Conservation (phyloP, 37 sponge, comb jelly and placozoan species). For the Lycopodina hypogea region DNA sequence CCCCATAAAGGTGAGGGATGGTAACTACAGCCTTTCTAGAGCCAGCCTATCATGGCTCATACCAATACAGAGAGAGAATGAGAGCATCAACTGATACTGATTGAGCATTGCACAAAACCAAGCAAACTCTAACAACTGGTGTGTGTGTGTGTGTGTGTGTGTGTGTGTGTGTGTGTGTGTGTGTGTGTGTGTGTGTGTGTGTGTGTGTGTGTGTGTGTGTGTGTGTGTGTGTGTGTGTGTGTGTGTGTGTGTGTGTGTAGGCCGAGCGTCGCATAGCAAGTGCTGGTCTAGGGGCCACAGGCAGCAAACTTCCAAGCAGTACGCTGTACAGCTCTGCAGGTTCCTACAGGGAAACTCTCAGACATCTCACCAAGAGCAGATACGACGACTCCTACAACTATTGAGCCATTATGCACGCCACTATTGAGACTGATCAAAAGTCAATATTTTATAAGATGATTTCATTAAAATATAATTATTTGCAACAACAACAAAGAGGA, state of each 20-base stretch:
- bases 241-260: too few relatives aligned
- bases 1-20: constrained; percentile 59
- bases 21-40: neutral
- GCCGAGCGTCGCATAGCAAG: constrained; percentile 47
- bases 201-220: too few relatives aligned
- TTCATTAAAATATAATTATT: neutral
- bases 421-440: neutral
- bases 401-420: neutral
- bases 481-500: too few relatives aligned
- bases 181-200: too few relatives aligned
- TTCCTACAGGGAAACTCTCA: constrained; percentile 69
- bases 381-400: constrained; percentile 43
- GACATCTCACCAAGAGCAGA: constrained; percentile 56
- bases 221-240: too few relatives aligned
- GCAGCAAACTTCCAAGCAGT: constrained; percentile 22
- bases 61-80: too few relatives aligned
- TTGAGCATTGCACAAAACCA: too few relatives aligned
- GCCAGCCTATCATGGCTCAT: neutral
- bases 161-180: too few relatives aligned
- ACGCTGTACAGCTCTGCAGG: constrained; percentile 50
- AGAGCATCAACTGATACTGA: too few relatives aligned
- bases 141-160: too few relatives aligned
- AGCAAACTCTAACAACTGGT: too few relatives aligned
- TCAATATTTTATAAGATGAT: constrained; percentile 1
- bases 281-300: constrained; percentile 62